phyloP scores from a whole-genome alignment of 1,140 invertebrate species.

The Araneus ventricosus region DNA sequence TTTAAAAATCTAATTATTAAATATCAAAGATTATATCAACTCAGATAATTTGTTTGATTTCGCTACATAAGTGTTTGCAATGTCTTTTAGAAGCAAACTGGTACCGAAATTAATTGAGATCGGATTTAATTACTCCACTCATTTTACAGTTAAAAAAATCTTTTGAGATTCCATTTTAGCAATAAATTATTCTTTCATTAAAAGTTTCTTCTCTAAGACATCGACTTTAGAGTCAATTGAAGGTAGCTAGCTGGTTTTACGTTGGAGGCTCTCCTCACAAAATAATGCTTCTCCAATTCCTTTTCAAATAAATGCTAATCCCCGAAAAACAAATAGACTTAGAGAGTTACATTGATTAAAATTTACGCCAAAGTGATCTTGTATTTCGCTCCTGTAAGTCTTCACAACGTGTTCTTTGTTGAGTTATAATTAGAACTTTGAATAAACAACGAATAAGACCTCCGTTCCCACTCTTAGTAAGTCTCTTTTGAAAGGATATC shows the following conservation, averaged over 20 bases:
- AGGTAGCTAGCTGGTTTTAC: not conserved
- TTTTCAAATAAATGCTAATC: constrained; percentile 30
- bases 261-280: not conserved
- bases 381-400: not conserved
- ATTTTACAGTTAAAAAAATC: no score
- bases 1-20: no score
- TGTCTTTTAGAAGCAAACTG: no score
- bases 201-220: no score
- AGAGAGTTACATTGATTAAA: constrained; percentile 36
- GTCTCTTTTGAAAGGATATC: constrained; percentile 15
- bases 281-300: not conserved
- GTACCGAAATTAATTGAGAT: no score
- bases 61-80: no score
- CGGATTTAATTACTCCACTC: no score
- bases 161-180: no score
- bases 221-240: not conserved
- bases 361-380: constrained; percentile 34
- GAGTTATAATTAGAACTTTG: constrained; percentile 38
- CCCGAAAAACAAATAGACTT: constrained; percentile 39
- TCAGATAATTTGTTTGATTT: no score
- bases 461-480: not conserved
- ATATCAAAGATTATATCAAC: no score
- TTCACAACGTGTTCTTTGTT: constrained; percentile 18
- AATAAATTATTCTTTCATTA: no score
- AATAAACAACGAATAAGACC: constrained; percentile 9